Conservation (phyloP, 1,140 invertebrate genomes). For the Capitella teleta region DNA sequence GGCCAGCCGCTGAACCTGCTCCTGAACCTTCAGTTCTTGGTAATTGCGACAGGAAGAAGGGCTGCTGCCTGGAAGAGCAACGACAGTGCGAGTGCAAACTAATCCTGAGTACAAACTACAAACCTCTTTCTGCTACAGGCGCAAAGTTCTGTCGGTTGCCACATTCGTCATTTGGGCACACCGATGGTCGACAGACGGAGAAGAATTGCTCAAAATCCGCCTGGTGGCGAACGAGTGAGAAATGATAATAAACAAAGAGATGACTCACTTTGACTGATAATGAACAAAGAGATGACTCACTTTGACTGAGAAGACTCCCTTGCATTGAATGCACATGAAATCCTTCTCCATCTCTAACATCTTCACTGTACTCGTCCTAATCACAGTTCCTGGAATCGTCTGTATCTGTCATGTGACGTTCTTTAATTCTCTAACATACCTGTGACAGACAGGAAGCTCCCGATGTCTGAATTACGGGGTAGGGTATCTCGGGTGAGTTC, state of each 20-base stretch:
- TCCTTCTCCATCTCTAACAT: constrained; percentile 63
- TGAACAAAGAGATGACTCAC: constrained; percentile 43
- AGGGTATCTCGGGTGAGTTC: constrained; percentile 45
- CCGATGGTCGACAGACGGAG: constrained; percentile 48
- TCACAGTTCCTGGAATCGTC: constrained; percentile 61
- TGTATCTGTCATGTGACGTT: no score
- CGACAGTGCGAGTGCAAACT: no score
- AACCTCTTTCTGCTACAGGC: constrained; percentile 39
- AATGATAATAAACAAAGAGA: not conserved
- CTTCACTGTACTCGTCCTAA: constrained; percentile 61
- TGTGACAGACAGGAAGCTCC: constrained; percentile 49
- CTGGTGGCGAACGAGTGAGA: constrained; percentile 23
- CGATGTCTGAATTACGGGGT: constrained; percentile 55
- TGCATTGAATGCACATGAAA: constrained; percentile 68
- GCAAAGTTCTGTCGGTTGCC: constrained; percentile 46
- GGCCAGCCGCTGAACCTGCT: constrained; percentile 58
- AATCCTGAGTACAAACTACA: not conserved
- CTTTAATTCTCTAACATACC: constrained; percentile 16
- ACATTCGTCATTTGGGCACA: constrained; percentile 49
- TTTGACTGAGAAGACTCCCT: constrained; percentile 52
- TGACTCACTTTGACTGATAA: not conserved
- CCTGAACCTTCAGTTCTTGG: constrained; percentile 79
- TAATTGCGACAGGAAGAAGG: constrained; percentile 68
- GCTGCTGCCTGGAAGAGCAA: constrained; percentile 17
- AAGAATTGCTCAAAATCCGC: constrained; percentile 57